Evolutionary conservation across 1,140 invertebrate genomes (phyloP).

Genomic region (Atta cephalotes): DNA sequence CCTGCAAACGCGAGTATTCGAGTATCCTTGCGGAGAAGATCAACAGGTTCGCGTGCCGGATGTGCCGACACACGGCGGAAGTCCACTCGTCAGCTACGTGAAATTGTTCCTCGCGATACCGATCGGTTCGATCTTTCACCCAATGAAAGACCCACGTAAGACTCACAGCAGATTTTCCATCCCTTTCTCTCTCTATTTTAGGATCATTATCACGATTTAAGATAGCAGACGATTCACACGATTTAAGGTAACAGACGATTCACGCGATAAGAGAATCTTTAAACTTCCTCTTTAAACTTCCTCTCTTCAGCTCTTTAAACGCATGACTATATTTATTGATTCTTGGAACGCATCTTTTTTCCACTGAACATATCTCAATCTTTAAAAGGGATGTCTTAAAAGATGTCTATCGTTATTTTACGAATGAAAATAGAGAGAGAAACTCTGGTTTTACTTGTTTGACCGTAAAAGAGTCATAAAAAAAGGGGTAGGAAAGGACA

Average conservation of each 20-base stretch:
- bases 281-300: not conserved
- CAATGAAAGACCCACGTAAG: not conserved
- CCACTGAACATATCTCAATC: not conserved
- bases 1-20: conserved; percentile 28
- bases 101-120: conserved; percentile 59
- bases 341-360: not conserved
- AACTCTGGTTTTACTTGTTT: not conserved
- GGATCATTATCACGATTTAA: not conserved
- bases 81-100: conserved; percentile 78
- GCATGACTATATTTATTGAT: not conserved
- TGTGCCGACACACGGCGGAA: conserved; percentile 78
- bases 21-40: conserved; percentile 40
- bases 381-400: not conserved
- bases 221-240: not conserved
- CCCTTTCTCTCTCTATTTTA: not conserved
- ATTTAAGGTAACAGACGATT: conserved; percentile 15
- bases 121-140: conserved; percentile 50
- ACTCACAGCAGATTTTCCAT: not conserved
- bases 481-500: not conserved
- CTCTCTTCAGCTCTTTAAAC: not conserved
- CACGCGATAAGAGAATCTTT: not conserved
- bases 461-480: conserved; percentile 41
- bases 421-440: not conserved
- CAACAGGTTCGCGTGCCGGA: conserved; percentile 85
- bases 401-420: not conserved